Base-by-base conservation (phyloP, 2,888 invertebrate genomes). In the Therioaphis trifolii region DNA sequence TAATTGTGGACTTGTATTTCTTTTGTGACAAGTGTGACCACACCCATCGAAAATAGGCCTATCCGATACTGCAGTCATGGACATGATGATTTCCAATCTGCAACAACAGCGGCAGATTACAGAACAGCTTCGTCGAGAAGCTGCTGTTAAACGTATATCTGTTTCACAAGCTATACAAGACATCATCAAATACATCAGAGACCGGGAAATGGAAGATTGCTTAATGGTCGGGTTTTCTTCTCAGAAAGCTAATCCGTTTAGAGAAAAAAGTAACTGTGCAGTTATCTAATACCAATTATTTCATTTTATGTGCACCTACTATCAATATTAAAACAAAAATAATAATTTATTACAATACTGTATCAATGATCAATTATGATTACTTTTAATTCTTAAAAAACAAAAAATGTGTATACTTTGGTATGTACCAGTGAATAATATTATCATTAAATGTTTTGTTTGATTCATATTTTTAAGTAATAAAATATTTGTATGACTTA, bases 91-190 rank as follows among this genome's bases (percentile, higher is more conserved):
- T 91, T 94, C 96, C 87, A 96, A 94, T 89, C 91, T 97, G 88
- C 97, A 97, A 90, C 97, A 97, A 91, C 97, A 97, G 91, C 93
- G 96, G 87, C 93, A 94, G 90, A 93, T 97, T 86, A 97, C 96
- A 85, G 97, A 97, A 89, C 98, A 98, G 90, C 91, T 98, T 86
- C 92, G 97, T 86, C 92, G 97, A 78, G 98, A 98, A 89, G 96
- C 96, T 77, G 93, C 94, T 66, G 92, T 97, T 84, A 95, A 94
- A 88, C 92, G 97, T 84, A 93, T 96, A 87, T 93, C 94, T 66
- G 92, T 92, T 29, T 96, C 97, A 49, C 94, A 94, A 87, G 97
- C 96, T n/a, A 95, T 97, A 84, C 93, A 94, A 86, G 95, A 97
- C 87, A 96, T 98, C 87, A 94, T 97, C 88, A 95, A 96, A 88